Base-by-base conservation (phyloP, 2,888 invertebrate species). In the Drosophila acutilabella region DNA sequence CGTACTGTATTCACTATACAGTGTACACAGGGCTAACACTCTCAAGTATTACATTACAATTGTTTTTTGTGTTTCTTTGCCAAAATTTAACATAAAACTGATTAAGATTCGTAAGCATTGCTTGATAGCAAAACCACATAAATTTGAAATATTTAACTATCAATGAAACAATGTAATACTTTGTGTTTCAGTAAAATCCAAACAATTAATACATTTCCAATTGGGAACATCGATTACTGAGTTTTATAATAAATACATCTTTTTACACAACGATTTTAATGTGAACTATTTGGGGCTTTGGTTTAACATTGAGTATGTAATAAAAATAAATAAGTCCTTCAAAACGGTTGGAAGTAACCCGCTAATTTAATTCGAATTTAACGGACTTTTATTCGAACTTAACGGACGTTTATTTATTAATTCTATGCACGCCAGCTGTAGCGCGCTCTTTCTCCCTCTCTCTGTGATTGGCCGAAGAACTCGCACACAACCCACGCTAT, bases 231-330 rank as follows among this genome's bases (percentile, higher is more conserved):
- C 47, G 33, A 60, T 57, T 48, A 60, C 16, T 53, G 67, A 71
- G 44, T 67, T 74, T 68, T 74, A 59, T 74, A 68, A 71, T 59
- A 71, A 71, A 50, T 50, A 68, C 40, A 20, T 59, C 50, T 65
- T 72, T 69, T 72, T 54, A 71, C 50, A 50, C 16, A 40, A 40
- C 6, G 6, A 18, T 72, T 42, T n/a, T 53, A 20, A 44, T 56
- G 23, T 48, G 45, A 54, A 48, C 30, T 20, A 33, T 14, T n/a
- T 8, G 20, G 26, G 18, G 14, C 0, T 38, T 51, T 13, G 4
- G 38, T 30, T 30, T 30, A 30, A 8, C 30, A 30, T 30, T 8
- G 30, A 30, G 30, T 30, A 30, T 2, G 30, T 30, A 30, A 8
- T 30, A 8, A 30, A 8, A 30, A 30, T 30, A 30, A 30, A 30